These are phyloP conservation scores for Myotis lucifugus DNA, from an alignment of 2,113 vertebrate species.

Conservation along the genomic window DNA sequence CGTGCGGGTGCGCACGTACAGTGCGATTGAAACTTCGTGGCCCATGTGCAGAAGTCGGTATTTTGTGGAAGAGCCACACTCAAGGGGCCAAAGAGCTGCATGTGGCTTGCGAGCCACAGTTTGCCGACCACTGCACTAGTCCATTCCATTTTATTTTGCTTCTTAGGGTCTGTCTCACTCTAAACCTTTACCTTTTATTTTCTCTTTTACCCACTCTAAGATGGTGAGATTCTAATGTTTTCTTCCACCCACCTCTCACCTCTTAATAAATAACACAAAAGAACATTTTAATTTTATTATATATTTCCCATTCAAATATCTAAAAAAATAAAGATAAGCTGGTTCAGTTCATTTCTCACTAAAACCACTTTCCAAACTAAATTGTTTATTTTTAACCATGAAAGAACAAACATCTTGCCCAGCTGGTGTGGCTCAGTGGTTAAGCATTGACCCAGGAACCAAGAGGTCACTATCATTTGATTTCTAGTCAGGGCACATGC, in stretches of 20 bases:
- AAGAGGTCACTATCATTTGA: too few species aligned
- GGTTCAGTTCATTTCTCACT: neutral
- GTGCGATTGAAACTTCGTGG: too few species aligned
- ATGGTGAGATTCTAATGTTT: neutral
- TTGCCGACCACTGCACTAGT: too few species aligned
- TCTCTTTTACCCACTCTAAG: neutral
- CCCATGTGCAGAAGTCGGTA: too few species aligned
- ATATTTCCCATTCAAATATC: neutral
- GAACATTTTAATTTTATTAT: neutral
- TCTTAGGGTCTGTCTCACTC: neutral
- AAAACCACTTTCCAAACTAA: slow-evolving; percentile 28
- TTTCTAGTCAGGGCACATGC: too few species aligned
- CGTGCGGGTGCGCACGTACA: too few species aligned
- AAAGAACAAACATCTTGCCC: too few species aligned
- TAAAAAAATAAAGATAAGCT: neutral
- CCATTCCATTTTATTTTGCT: neutral
- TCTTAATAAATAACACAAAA: neutral
- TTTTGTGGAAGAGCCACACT: too few species aligned
- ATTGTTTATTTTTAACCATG: neutral
- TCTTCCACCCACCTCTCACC: neutral
- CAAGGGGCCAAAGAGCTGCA: too few species aligned
- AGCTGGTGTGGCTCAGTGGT: too few species aligned
- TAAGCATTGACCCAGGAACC: too few species aligned
- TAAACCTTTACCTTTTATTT: neutral
- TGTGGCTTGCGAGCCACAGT: too few species aligned